A percentile compares a stretch with the other conserved stretches of the same genome.
Conservation (phyloP, 2,113 vertebrate genomes). For the Archilochus colubris region DNA sequence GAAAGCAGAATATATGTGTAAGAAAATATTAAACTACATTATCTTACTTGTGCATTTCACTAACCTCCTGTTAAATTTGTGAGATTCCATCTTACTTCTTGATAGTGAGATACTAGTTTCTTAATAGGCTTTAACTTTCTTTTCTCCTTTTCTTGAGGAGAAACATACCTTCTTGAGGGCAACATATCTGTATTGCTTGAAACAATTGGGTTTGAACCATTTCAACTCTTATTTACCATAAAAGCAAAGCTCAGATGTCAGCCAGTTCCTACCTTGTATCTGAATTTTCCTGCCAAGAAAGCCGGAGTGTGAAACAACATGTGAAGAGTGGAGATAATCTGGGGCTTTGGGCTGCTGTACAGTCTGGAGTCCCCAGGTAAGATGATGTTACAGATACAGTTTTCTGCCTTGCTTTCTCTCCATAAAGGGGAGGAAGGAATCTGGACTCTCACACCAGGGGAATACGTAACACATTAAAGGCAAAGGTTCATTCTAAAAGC, state of each 20-base stretch:
- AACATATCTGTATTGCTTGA: not conserved
- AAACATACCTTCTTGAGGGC: not conserved
- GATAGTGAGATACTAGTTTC: not conserved
- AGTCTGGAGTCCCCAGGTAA: not conserved
- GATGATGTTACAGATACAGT: not conserved
- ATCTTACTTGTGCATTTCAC: not conserved
- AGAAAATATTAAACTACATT: not conserved
- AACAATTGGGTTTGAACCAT: not conserved
- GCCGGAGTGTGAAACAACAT: not conserved
- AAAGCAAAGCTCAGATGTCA: not conserved
- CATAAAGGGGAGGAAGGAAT: not conserved
- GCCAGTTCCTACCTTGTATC: not conserved
- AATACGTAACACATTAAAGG: not conserved
- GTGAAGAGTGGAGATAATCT: not conserved
- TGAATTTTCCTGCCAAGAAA: not conserved
- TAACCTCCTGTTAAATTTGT: not conserved
- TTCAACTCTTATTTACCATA: not conserved
- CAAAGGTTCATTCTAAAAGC: constrained; percentile 4
- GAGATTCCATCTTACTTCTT: not conserved
- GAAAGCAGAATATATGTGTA: not conserved
- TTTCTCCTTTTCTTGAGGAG: not conserved
- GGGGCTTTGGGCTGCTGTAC: not conserved
- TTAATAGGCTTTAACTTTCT: not conserved
- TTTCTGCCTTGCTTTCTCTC: not conserved
- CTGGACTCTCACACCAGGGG: not conserved